These are phyloP conservation scores for Carlito syrichta DNA, from an alignment of 2,113 vertebrate genomes.

Conservation along the genomic window DNA sequence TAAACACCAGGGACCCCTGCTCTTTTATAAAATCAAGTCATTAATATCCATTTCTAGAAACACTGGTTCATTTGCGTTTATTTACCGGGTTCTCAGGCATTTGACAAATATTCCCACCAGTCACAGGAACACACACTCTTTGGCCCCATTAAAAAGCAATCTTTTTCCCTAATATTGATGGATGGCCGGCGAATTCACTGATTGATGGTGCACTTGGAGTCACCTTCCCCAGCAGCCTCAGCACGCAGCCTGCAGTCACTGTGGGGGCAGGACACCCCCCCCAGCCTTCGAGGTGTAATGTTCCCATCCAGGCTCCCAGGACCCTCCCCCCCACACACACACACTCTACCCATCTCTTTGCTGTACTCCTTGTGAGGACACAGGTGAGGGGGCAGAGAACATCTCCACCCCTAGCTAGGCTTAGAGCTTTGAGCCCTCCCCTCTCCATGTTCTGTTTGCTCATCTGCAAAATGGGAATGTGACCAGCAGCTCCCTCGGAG, in stretches of 20 bases:
- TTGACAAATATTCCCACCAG: constrained; percentile 46
- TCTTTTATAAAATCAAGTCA: background rate
- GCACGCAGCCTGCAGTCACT: background rate
- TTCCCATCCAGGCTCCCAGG: background rate
- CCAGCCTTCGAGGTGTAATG: background rate
- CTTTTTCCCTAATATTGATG: constrained; percentile 39
- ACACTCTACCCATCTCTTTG: background rate
- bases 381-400: background rate
- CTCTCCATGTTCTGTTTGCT: background rate
- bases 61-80: background rate
- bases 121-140: constrained; percentile 13
- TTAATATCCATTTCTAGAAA: constrained; percentile 47
- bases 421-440: background rate
- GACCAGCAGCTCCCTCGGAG: background rate
- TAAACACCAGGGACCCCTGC: background rate
- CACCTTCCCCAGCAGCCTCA: background rate
- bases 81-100: constrained; percentile 31
- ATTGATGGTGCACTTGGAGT: background rate
- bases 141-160: constrained; percentile 54
- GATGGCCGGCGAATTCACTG: background rate
- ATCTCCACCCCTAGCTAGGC: background rate
- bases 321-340: background rate
- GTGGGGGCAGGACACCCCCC: background rate
- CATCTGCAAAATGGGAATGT: background rate
- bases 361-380: background rate